These are phyloP conservation scores for Eurystomus glaucurus DNA, from an alignment of 2,797 vertebrate species.

Conservation along the genomic window DNA sequence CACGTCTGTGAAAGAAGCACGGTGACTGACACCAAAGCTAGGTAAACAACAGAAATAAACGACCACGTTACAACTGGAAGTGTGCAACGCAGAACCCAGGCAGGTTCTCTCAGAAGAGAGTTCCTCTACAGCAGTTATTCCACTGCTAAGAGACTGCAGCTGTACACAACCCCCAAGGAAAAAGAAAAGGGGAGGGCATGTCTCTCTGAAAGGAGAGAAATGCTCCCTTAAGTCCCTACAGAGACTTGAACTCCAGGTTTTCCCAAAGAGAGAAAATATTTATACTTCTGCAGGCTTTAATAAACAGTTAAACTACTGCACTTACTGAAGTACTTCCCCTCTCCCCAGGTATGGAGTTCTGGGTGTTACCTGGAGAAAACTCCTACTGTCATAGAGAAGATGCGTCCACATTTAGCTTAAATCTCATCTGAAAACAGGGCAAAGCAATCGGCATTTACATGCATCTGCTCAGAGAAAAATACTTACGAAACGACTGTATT, in stretches of 20 bases:
- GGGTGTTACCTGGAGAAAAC: not conserved
- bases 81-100: not conserved
- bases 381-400: fast-evolving
- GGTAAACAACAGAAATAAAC: not conserved
- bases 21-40: not conserved
- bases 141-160: not conserved
- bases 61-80: not conserved
- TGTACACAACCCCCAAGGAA: not conserved
- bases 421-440: not conserved
- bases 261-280: not conserved
- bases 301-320: not conserved
- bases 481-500: slow-evolving; percentile 98
- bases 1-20: not conserved
- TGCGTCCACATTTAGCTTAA: not conserved
- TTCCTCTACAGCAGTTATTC: not conserved
- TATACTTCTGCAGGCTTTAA: not conserved
- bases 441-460: not conserved
- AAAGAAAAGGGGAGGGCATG: not conserved
- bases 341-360: not conserved
- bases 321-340: not conserved
- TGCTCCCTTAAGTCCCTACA: fast-evolving
- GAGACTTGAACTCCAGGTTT: not conserved
- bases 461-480: not conserved
- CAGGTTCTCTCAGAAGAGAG: not conserved
- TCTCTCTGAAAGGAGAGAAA: not conserved